Evolutionary conservation across 2,113 vertebrate species (phyloP), one percentile per base, ranked within the genome.

Genomic region (Asarcornis scutulata): DNA sequence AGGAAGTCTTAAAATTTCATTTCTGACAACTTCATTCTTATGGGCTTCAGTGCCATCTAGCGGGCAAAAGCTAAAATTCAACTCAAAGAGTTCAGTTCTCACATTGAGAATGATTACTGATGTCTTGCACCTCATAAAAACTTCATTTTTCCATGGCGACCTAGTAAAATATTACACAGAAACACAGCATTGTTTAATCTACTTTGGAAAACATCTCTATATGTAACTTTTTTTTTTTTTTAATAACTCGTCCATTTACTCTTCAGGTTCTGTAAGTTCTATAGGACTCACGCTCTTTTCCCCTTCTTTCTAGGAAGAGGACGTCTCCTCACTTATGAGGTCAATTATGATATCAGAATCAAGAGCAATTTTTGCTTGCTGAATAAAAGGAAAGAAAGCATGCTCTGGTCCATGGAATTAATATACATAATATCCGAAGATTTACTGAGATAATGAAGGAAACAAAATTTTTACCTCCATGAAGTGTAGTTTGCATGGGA

Each of bases 21-120:
- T 46, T 26, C 7, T 11, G 16, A 23, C 25, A 25, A 42, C 25
- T 48, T 36, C 34, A 26, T 22, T 73, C 16, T 63, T 27, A 36
- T 1, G 4, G 58, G 50, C 53, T 81, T 88, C 83, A 69, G 60
- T 91, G 94, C 93, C 96, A 97, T 60, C 96, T 96, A 95, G 93
- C 94, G 97, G 83, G 80, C 64, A 81, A 68, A 94, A 63, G 0
- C 36, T 78, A 71, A 75, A 72, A 14, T 5, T 58, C 13, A 48
- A 66, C 36, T 62, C 22, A 48, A 11, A 0, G 0, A 26, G 23
- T 44, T 76, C 55, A 27, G 14, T 42, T 80, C 44, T 68, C 71
- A 60, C 0, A 6, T 13, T 9, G 13, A 66, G 53, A 71, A 66
- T 1, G 0, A 91, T 6, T 12, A 62, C 26, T 25, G 12, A 79